These are phyloP conservation scores for Punctoribates punctum DNA, from an alignment of 2,888 invertebrate species.

Conservation along the genomic window DNA sequence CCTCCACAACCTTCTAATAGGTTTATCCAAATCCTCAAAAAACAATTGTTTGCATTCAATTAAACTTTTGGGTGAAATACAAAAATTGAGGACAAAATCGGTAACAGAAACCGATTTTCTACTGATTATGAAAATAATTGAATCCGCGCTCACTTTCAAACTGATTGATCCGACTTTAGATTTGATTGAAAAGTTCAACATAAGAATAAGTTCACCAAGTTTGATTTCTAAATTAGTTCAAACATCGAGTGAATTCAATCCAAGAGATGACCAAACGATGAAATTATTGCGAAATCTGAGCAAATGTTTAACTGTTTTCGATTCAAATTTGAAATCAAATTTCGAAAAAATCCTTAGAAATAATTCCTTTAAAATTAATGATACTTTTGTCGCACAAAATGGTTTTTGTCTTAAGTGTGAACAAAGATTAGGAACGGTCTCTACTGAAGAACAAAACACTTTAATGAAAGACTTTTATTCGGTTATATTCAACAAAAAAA, in stretches of 20 bases:
- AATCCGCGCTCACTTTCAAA: slow-evolving; percentile 1
- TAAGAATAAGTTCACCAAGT: too few species aligned
- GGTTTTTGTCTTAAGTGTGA: slow-evolving; percentile 37
- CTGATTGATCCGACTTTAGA: not conserved
- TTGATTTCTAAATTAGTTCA: not conserved
- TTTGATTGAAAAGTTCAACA: not conserved
- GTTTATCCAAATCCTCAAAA: slow-evolving; percentile 36
- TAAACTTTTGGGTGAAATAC: slow-evolving; percentile 4
- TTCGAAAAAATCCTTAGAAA: slow-evolving; percentile 34
- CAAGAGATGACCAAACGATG: not conserved
- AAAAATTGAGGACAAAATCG: too few species aligned
- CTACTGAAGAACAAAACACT: slow-evolving; percentile 11
- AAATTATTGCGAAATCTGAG: slow-evolving; percentile 10
- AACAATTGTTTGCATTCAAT: slow-evolving; percentile 29
- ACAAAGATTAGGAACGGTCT: not conserved
- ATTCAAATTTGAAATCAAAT: not conserved
- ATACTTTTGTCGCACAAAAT: not conserved
- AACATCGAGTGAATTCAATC: not conserved
- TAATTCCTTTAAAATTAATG: not conserved
- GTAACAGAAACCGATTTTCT: not conserved
- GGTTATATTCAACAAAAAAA: slow-evolving; percentile 36
- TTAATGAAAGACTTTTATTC: not conserved
- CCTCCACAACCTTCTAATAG: not conserved
- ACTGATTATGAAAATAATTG: not conserved
- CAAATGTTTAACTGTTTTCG: not conserved